phyloP scores from a whole-genome alignment of 23 tunicate species.

The Oikopleura vanhoeffeni region DNA sequence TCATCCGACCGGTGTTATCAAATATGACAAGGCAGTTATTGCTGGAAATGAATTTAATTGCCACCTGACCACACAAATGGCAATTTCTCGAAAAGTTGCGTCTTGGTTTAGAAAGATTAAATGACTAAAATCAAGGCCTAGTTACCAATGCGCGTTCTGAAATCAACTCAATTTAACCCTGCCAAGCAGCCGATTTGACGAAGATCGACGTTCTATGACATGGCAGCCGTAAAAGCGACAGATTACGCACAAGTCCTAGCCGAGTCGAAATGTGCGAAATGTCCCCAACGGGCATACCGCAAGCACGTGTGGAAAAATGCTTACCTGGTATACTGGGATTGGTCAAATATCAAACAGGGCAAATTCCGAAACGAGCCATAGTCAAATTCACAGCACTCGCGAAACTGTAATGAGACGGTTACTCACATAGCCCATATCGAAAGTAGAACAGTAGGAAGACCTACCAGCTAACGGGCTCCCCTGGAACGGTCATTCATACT shows the following conservation, averaged over 20 bases:
- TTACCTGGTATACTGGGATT: conserved; percentile 16
- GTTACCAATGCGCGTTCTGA: background rate
- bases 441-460: too few species aligned
- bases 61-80: background rate
- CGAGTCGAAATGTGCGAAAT: conserved; percentile 28
- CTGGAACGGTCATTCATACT: background rate
- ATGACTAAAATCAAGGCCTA: background rate
- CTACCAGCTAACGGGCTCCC: background rate
- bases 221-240: background rate
- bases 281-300: conserved; percentile 58
- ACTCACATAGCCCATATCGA: background rate
- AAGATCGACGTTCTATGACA: background rate
- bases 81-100: background rate
- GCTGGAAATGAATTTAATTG: background rate
- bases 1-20: background rate
- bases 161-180: background rate
- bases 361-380: background rate
- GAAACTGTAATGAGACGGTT: conserved; percentile 2
- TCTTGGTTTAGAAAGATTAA: background rate
- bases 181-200: background rate
- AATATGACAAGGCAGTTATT: background rate
- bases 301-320: conserved; percentile 35
- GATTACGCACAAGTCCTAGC: background rate
- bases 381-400: background rate
- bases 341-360: background rate